phyloP scores from a whole-genome alignment of 2,113 vertebrate genomes.

The Corythornis madagascariensis region DNA sequence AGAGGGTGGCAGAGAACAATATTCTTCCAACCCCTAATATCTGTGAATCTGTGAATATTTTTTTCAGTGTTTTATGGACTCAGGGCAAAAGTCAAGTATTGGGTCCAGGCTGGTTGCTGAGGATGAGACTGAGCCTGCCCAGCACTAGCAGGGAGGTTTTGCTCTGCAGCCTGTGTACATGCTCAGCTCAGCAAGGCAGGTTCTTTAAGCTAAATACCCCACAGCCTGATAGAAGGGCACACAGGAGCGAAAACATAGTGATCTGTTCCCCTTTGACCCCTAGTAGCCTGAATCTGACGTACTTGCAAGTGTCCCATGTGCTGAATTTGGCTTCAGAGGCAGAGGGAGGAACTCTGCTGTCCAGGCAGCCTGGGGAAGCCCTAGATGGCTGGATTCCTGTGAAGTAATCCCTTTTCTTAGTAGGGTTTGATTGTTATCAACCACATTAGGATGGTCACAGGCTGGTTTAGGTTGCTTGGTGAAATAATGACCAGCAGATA shows the following conservation, averaged over 20 bases:
- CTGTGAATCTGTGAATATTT: too few species aligned
- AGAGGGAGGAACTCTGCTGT: neutral
- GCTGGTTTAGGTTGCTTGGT: neutral
- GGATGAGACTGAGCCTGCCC: rapidly evolving
- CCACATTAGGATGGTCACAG: neutral
- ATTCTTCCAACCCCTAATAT: too few species aligned
- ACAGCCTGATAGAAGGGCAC: neutral
- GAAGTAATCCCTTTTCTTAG: constrained; percentile 8
- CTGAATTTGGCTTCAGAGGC: neutral
- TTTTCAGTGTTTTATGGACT: rapidly evolving
- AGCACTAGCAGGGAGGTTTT: neutral
- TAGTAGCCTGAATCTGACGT: neutral
- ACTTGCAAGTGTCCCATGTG: neutral
- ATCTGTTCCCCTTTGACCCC: rapidly evolving
- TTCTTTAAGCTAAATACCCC: neutral
- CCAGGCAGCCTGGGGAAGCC: neutral
- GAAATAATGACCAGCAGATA: neutral
- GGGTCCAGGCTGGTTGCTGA: neutral
- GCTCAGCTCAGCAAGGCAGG: neutral
- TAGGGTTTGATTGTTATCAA: constrained; percentile 10
- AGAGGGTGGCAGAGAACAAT: neutral
- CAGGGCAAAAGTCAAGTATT: neutral
- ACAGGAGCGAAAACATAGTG: rapidly evolving
- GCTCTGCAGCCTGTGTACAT: neutral
- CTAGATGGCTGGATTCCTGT: neutral